Percentiles rank a stretch among this genome's conserved stretches.
Evolutionary conservation across 2,113 vertebrate genomes (phyloP).

Genomic region (Dicerorhinus sumatrensis): DNA sequence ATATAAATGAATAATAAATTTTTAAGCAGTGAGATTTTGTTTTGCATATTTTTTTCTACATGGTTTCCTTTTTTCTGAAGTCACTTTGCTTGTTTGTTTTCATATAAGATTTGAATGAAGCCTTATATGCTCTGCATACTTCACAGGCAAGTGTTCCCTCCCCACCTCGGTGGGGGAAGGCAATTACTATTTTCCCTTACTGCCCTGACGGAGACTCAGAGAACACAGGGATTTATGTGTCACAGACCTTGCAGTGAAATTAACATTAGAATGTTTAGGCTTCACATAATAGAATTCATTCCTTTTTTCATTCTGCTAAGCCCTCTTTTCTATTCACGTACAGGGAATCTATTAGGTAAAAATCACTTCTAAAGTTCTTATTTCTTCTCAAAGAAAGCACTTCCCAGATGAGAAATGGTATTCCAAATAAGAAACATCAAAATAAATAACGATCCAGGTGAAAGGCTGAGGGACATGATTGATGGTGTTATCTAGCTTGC

Average conservation of each 20-base stretch:
- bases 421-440: constrained; percentile 35
- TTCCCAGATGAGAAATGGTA: background rate
- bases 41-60: background rate
- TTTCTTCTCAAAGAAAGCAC: constrained; percentile 11
- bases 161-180: background rate
- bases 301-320: background rate
- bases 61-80: background rate
- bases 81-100: background rate
- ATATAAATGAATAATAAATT: background rate
- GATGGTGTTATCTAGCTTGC: background rate
- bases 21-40: background rate
- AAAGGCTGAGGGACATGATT: background rate
- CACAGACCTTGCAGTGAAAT: constrained; percentile 12
- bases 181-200: background rate
- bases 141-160: background rate
- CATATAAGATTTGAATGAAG: background rate
- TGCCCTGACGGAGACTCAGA: background rate
- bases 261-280: constrained; percentile 40
- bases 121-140: background rate
- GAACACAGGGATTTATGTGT: background rate
- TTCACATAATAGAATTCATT: background rate
- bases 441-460: background rate
- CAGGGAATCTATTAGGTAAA: background rate
- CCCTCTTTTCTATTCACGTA: background rate
- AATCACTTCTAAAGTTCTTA: background rate